Conservation (phyloP, 2,888 invertebrate genomes). For the Dysmachus trigonus region DNA sequence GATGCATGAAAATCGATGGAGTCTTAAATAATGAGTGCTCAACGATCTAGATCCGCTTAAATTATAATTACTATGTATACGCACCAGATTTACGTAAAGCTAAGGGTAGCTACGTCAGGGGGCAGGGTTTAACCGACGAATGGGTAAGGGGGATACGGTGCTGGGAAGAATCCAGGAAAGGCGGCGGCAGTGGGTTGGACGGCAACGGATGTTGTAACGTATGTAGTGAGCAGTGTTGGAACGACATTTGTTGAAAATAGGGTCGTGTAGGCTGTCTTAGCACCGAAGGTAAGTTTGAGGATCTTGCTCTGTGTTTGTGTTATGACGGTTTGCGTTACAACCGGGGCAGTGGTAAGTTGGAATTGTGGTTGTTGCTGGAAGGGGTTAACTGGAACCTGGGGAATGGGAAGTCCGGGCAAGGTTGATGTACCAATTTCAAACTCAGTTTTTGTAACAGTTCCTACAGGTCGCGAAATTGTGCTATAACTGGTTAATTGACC, state of each 20-base stretch:
- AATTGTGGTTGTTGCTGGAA: constrained; percentile 62
- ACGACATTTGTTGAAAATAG: constrained; percentile 84
- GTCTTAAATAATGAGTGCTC: constrained; percentile 32
- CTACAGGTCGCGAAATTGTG: constrained; percentile 81
- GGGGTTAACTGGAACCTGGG: constrained; percentile 65
- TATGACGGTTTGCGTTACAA: constrained; percentile 81
- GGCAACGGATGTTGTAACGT: constrained; percentile 81
- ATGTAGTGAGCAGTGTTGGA: constrained; percentile 84
- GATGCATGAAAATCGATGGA: constrained; percentile 20
- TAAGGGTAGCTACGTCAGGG: neutral
- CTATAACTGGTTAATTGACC: constrained; percentile 79
- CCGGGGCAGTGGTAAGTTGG: constrained; percentile 78
- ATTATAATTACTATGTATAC: constrained; percentile 23
- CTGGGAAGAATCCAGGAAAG: constrained; percentile 81
- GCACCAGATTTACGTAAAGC: constrained; percentile 33
- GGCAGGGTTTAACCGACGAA: constrained; percentile 71
- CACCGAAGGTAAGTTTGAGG: constrained; percentile 88
- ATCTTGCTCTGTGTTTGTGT: constrained; percentile 83
- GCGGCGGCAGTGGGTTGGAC: constrained; percentile 76
- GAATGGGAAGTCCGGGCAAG: constrained; percentile 69
- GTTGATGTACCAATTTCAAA: constrained; percentile 81
- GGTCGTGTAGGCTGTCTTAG: constrained; percentile 87
- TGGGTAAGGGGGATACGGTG: constrained; percentile 78
- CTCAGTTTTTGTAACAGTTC: constrained; percentile 81
- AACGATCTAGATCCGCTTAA: constrained; percentile 6